Conservation (phyloP, 2,888 invertebrate genomes). For the Xylophagus ater region DNA sequence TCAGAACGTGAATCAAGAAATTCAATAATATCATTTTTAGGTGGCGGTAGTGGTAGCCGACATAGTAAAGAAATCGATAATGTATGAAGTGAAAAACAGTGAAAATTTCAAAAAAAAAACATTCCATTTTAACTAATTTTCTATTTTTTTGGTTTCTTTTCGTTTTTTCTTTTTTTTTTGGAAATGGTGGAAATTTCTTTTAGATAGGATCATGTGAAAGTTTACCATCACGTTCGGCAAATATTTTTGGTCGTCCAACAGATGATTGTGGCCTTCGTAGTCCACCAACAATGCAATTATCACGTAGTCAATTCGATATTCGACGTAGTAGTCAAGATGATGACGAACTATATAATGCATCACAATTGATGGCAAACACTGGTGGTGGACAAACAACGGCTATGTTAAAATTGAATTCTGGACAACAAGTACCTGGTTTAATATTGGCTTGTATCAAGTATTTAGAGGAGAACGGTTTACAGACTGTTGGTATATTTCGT, state of each 20-base stretch:
- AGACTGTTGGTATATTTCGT: constrained; percentile 81
- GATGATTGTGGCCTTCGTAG: constrained; percentile 4
- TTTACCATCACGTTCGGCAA: constrained; percentile 37
- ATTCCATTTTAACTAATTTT: constrained; percentile 3
- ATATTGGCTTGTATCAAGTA: constrained; percentile 71
- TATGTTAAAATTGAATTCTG: constrained; percentile 21
- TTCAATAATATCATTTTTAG: constrained; percentile 57
- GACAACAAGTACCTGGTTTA: constrained; percentile 59
- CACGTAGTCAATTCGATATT: constrained; percentile 43
- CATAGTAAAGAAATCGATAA: constrained; percentile 8
- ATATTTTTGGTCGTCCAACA: constrained; percentile 12
- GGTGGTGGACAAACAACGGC: constrained; percentile 18
- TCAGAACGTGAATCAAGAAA: constrained; percentile 48
- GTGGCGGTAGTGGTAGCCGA: constrained; percentile 16
- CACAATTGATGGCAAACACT: constrained; percentile 34
- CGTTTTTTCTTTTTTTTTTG: constrained; percentile 23
- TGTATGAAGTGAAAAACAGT: constrained; percentile 3
- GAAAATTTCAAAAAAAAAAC: not conserved
- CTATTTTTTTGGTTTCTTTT: constrained; percentile 3
- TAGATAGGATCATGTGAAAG: constrained; percentile 74
- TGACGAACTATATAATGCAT: constrained; percentile 19
- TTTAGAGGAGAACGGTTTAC: constrained; percentile 67
- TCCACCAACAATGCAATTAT: constrained; percentile 41
- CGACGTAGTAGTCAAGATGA: constrained; percentile 36
- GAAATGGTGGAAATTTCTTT: constrained; percentile 23